Percentiles rank a stretch among this genome's conserved stretches.
phyloP scores from a whole-genome alignment of 2,888 invertebrate species.

The Hirudinaria manillensis region DNA sequence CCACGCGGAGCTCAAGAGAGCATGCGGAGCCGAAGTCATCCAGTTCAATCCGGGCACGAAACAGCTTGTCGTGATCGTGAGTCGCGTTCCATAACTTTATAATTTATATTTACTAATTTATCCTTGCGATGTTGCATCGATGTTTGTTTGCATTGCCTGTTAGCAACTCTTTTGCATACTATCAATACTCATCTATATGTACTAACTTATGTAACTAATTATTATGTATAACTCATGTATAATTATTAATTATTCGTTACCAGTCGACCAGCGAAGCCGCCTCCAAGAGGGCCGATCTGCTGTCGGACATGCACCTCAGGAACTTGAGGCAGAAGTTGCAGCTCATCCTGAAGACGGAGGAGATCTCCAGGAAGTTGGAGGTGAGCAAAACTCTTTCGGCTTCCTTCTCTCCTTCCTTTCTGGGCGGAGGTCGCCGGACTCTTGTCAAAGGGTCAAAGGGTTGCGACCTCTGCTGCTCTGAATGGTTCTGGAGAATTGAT shows the following conservation, averaged over 20 bases:
- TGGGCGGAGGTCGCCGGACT: neutral
- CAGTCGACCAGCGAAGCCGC: constrained; percentile 20
- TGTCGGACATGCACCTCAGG: constrained; percentile 90
- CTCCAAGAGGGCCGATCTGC: constrained; percentile 77
- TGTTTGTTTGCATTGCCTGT: too few species aligned
- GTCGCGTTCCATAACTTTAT: constrained; percentile 37
- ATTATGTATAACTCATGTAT: neutral
- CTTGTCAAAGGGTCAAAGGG: neutral
- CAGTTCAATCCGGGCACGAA: constrained; percentile 80
- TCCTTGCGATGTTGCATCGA: too few species aligned
- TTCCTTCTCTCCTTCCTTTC: neutral
- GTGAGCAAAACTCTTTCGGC: constrained; percentile 41
- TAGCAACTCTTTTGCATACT: too few species aligned
- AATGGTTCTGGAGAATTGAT: too few species aligned
- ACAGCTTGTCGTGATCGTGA: constrained; percentile 71
- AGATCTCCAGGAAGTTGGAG: constrained; percentile 88
- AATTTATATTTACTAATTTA: neutral
- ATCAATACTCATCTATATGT: too few species aligned
- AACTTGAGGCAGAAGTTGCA: constrained; percentile 65
- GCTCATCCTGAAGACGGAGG: constrained; percentile 87
- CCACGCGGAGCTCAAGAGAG: constrained; percentile 91
- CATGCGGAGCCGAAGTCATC: constrained; percentile 81
- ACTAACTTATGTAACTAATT: too few species aligned
- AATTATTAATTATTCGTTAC: neutral
- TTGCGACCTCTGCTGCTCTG: too few species aligned